These are phyloP conservation scores for Genyomyrus donnyi DNA, from an alignment of 2,113 vertebrate genomes.

Conservation along the genomic window DNA sequence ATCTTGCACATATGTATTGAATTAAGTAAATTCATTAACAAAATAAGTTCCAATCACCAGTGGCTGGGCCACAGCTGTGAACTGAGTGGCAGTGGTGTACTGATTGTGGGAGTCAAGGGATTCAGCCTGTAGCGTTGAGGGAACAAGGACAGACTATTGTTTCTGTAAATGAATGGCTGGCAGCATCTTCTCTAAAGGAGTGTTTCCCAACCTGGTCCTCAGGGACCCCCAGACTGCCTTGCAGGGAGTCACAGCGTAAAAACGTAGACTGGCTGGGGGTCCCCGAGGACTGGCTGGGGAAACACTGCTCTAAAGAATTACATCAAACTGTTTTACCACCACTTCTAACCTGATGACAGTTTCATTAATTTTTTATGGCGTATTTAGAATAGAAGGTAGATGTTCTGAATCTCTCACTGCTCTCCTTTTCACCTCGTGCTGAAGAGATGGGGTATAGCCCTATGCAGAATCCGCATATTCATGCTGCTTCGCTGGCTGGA, in stretches of 20 bases:
- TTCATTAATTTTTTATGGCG: constrained; percentile 29
- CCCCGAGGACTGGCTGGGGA: not conserved
- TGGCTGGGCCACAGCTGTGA: not conserved
- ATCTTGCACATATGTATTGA: not conserved
- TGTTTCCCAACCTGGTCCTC: not conserved
- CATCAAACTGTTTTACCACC: constrained; percentile 14
- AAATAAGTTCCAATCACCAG: not conserved
- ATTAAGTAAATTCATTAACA: not conserved
- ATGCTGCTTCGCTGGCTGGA: not conserved
- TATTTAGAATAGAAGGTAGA: constrained; percentile 23
- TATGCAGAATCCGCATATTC: not conserved
- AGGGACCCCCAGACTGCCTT: not conserved
- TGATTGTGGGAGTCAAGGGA: not conserved
- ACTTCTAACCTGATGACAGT: constrained; percentile 17
- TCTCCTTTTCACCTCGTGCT: not conserved
- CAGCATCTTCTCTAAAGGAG: not conserved
- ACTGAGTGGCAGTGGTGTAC: not conserved
- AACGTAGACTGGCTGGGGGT: not conserved
- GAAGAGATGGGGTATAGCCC: not conserved
- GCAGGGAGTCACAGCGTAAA: not conserved
- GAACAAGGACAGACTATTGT: not conserved
- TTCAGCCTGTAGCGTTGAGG: not conserved
- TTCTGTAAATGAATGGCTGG: not conserved
- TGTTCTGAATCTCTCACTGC: constrained; percentile 17
- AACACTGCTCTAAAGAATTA: constrained; percentile 17